Conservation (phyloP, 2,888 invertebrate genomes). For the Xylophagus ater region DNA sequence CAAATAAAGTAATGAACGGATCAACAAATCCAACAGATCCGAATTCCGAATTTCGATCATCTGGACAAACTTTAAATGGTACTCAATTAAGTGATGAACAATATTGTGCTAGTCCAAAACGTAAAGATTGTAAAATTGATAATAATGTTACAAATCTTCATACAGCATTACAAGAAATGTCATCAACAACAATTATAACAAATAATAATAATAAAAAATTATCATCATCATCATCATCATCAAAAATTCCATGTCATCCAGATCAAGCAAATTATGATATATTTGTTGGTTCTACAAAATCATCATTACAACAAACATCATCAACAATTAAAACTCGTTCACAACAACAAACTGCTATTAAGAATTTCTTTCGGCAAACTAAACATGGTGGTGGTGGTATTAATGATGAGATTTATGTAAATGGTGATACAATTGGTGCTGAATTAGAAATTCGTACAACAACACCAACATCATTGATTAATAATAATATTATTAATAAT, state of each 20-base stretch:
- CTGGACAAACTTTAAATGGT: not conserved
- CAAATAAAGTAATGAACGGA: constrained; percentile 1
- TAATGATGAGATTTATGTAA: constrained; percentile 3
- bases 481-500: too few species aligned
- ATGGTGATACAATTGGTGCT: constrained; percentile 8
- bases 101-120: constrained; percentile 36
- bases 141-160: constrained; percentile 15
- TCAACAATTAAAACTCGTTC: constrained; percentile 33
- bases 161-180: constrained; percentile 5
- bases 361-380: constrained; percentile 27
- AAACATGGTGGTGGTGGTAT: not conserved
- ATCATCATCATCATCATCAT: too few species aligned
- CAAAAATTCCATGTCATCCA: too few species aligned
- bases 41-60: not conserved
- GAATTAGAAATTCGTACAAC: constrained; percentile 14
- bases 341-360: constrained; percentile 33
- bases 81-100: constrained; percentile 28
- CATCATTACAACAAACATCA: constrained; percentile 22
- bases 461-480: constrained; percentile 17
- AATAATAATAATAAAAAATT: too few species aligned
- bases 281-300: too few species aligned
- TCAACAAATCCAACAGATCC: not conserved
- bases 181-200: too few species aligned
- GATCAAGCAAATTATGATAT: too few species aligned
- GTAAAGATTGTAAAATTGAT: constrained; percentile 38